Evolutionary conservation across 2,113 vertebrate species (phyloP).

Genomic region (Podarcis muralis): DNA sequence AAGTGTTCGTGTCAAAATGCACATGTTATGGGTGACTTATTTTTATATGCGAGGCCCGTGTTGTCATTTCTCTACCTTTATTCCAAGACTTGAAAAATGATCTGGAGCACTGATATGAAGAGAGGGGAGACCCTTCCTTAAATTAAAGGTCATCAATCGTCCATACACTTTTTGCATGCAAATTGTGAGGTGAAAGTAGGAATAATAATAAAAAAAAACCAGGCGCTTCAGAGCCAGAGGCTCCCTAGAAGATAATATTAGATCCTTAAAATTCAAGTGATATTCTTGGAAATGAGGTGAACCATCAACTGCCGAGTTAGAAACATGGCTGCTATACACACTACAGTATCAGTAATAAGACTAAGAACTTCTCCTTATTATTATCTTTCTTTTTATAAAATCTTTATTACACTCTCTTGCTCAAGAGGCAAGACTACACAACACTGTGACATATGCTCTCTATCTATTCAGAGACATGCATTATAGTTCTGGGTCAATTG

Average conservation of each 20-base stretch:
- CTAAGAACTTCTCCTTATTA: conserved; percentile 42
- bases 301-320: conserved; percentile 10
- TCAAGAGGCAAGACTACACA: conserved; percentile 70
- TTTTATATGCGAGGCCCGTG: conserved; percentile 62
- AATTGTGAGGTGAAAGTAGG: conserved; percentile 14
- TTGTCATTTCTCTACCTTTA: conserved; percentile 73
- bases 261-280: conserved; percentile 52
- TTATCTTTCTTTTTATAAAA: conserved; percentile 65
- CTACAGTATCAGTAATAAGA: conserved; percentile 24
- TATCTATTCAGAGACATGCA: conserved; percentile 78
- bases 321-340: conserved; percentile 33
- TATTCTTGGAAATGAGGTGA: conserved; percentile 19
- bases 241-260: conserved; percentile 6
- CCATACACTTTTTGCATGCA: conserved; percentile 40
- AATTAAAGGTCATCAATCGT: conserved; percentile 72
- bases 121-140: conserved; percentile 57
- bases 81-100: conserved; percentile 74
- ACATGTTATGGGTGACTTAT: conserved; percentile 73
- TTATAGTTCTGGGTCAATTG: conserved; percentile 90
- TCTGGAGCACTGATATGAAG: conserved; percentile 84
- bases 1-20: conserved; percentile 77
- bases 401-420: conserved; percentile 71
- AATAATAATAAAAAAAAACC: conserved; percentile 11
- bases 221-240: conserved; percentile 17
- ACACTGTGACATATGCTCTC: conserved; percentile 88